Evolutionary conservation across 2,797 vertebrate genomes (phyloP).

Genomic region (Macropus fuliginosus): DNA sequence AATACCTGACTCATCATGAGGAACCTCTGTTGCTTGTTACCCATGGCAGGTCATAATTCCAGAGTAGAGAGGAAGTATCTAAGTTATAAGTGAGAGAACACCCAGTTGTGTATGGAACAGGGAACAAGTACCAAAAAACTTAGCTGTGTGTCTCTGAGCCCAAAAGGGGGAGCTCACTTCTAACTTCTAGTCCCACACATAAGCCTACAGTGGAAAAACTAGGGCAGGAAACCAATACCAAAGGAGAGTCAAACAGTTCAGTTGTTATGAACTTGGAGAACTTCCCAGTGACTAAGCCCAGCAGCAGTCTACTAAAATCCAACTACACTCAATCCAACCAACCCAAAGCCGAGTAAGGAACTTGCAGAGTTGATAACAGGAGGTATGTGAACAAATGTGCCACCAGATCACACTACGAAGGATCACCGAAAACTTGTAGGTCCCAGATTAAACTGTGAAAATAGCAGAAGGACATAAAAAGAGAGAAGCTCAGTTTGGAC

Average conservation of each 20-base stretch:
- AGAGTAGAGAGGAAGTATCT: neutral
- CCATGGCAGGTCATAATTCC: neutral
- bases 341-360: neutral
- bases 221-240: neutral
- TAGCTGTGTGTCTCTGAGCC: no score
- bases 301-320: neutral
- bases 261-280: neutral
- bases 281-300: neutral
- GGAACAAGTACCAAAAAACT: no score
- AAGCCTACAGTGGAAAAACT: neutral
- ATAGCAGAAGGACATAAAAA: neutral
- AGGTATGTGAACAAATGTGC: neutral
- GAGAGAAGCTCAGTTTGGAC: neutral
- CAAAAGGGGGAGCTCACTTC: neutral
- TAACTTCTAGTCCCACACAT: neutral
- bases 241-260: neutral
- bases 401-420: neutral
- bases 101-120: no score
- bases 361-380: neutral
- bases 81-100: no score
- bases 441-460: neutral
- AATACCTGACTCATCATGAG: neutral
- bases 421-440: neutral
- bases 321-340: neutral
- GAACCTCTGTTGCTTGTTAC: neutral